Evolutionary conservation across 1,140 invertebrate species (phyloP), one percentile per base, ranked within the genome.

Genomic region (Pissodes strobi): DNA sequence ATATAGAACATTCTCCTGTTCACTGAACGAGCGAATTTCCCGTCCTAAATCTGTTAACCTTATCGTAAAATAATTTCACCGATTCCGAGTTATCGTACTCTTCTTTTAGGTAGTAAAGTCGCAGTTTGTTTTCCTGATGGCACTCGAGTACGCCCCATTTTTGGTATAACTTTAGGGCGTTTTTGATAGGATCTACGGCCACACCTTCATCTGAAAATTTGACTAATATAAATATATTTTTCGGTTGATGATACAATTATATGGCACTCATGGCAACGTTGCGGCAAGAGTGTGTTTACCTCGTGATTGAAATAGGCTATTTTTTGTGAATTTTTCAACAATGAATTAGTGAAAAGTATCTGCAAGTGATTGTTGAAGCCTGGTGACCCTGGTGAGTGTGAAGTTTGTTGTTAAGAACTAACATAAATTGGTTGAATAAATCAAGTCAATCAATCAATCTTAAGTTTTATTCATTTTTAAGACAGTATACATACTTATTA

Each of bases 181-280:
- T 94, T 72, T 88, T 87, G 27, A 95, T 86, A 0, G 90, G 86
- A 74, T 93, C 91, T 2, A 89, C 85, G 17, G 88, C 90, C 23
- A 92, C 84, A 77, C 90, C 90, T 79, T 94, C 93, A 66, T 87
- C 92, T 95, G 77, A 49, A 81, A 80, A 67, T n/a, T n/a, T n/a
- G n/a, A n/a, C n/a, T n/a, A n/a, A n/a, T n/a, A n/a, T n/a, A n/a
- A n/a, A 52, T 62, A 64, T 71, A 74, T 55, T 64, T 58, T 64
- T 62, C 25, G 64, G 43, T 18, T 23, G 63, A 48, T 64, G 53
- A 66, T 64, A n/a, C 13, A 56, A 69, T 73, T 65, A 41, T 19
- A 63, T 27, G 62, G 18, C 18, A 65, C 25, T 57, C 46, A 61
- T 8, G 45, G 45, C 52, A 12, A 10, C 4, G n/a, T n/a, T n/a